Evolutionary conservation across 2,888 invertebrate genomes (phyloP), one percentile per base, ranked within the genome.

Genomic region (Plagodis dolabraria): DNA sequence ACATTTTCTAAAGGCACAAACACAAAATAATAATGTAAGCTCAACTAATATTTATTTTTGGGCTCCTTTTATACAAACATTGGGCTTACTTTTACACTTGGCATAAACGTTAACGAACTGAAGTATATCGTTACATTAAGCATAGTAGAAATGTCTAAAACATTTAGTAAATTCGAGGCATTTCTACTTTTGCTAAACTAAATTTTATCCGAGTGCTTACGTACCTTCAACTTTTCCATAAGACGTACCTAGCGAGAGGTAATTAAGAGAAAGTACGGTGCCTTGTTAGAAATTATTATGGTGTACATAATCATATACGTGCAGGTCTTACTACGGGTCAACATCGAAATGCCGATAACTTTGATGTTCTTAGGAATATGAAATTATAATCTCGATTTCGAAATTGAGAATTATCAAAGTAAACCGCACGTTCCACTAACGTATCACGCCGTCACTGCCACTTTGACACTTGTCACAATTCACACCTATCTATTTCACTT

Each of bases 191-290:
- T 22, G 22, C 22, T 40, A 10, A 76, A 70, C 70, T 77, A 80
- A 77, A 81, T 83, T 84, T 72, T 68, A 80, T 76, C 68, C 72
- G 58, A 68, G 67, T 68, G 53, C 57, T 56, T 60, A 42, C 34
- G 55, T 59, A 72, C 72, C 71, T 75, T 0, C 64, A 79, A 79
- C 76, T 77, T 79, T 80, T 79, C 71, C 75, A 76, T 78, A 76
- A 71, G 74, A 76, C 74, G 77, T 80, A 76, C 40, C 40, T 40
- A 75, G 74, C 72, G 77, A 76, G 77, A 77, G 77, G 85, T 76
- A 83, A 87, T 86, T 86, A 87, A 79, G 84, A 78, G 82, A 81
- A 85, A 79, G 82, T 77, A 81, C 80, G 76, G 73, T 74, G 72
- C 71, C 83, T 79, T 81, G 82, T 86, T 85, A 80, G 77, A 82